Percentiles rank a stretch among this genome's conserved stretches.
phyloP scores from a whole-genome alignment of 1,140 invertebrate species.

The Berghia stephanieae region DNA sequence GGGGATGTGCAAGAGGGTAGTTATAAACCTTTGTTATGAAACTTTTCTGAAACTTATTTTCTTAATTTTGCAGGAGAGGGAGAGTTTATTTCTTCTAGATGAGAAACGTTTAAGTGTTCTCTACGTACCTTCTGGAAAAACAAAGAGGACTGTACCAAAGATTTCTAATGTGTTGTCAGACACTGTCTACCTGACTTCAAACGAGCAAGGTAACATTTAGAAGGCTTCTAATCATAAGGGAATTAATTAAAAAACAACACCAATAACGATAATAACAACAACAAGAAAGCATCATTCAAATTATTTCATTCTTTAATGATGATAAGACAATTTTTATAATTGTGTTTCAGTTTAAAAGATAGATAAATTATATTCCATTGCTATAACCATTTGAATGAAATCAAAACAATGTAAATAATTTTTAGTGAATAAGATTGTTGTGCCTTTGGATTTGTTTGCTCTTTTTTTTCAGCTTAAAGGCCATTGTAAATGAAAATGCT shows the following conservation, averaged over 20 bases:
- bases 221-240: background rate
- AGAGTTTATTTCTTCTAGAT: constrained; percentile 61
- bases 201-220: constrained; percentile 56
- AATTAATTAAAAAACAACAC: background rate
- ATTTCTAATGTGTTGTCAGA: constrained; percentile 53
- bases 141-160: constrained; percentile 55
- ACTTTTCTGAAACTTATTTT: background rate
- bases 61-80: constrained; percentile 49
- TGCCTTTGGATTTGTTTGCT: background rate
- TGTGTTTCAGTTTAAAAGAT: background rate
- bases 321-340: background rate
- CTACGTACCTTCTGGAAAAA: constrained; percentile 64
- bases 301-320: background rate
- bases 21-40: background rate
- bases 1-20: background rate
- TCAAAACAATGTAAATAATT: too few relatives aligned
- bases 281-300: background rate
- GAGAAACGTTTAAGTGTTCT: constrained; percentile 56
- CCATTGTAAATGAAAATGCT: background rate
- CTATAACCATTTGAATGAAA: background rate
- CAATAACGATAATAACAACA: background rate
- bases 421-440: too few relatives aligned
- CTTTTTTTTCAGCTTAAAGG: background rate
- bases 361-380: background rate
- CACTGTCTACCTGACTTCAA: constrained; percentile 43